These are phyloP conservation scores for Nephila pilipes DNA, from an alignment of 1,140 invertebrate genomes.

Conservation along the genomic window DNA sequence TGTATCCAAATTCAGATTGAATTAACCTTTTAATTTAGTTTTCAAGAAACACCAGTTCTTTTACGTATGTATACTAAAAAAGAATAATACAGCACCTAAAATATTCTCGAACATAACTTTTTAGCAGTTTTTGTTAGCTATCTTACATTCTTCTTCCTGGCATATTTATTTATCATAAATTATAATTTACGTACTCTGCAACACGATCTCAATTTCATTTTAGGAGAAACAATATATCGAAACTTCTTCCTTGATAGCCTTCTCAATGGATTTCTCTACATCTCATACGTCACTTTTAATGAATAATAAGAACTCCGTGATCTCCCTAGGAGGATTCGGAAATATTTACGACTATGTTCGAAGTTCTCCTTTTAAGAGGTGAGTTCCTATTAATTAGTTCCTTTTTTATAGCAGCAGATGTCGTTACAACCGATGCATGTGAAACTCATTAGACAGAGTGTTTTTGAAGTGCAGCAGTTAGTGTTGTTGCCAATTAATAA, in stretches of 20 bases:
- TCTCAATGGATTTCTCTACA: neutral
- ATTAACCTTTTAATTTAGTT: too few relatives aligned
- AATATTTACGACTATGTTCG: conserved; percentile 54
- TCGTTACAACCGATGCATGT: neutral
- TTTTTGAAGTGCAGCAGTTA: conserved; percentile 25
- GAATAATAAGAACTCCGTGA: conserved; percentile 18
- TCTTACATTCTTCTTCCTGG: too few relatives aligned
- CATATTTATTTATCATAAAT: too few relatives aligned
- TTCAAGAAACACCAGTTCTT: too few relatives aligned
- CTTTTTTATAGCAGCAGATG: conserved; percentile 36
- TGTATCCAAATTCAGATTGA: too few relatives aligned
- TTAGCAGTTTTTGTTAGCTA: too few relatives aligned
- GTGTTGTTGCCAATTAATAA: conserved; percentile 24
- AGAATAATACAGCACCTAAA: too few relatives aligned
- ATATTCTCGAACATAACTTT: too few relatives aligned
- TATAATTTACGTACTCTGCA: too few relatives aligned
- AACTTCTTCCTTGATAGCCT: neutral
- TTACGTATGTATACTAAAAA: too few relatives aligned
- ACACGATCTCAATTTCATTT: too few relatives aligned
- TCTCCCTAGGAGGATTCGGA: conserved; percentile 7
- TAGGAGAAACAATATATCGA: too few relatives aligned
- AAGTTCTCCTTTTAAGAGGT: neutral
- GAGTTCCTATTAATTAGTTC: conserved; percentile 60
- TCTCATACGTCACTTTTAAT: conserved; percentile 21
- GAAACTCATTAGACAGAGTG: conserved; percentile 23